Evolutionary conservation across 2,888 invertebrate genomes (phyloP).

Genomic region (Catocala sponsa): DNA sequence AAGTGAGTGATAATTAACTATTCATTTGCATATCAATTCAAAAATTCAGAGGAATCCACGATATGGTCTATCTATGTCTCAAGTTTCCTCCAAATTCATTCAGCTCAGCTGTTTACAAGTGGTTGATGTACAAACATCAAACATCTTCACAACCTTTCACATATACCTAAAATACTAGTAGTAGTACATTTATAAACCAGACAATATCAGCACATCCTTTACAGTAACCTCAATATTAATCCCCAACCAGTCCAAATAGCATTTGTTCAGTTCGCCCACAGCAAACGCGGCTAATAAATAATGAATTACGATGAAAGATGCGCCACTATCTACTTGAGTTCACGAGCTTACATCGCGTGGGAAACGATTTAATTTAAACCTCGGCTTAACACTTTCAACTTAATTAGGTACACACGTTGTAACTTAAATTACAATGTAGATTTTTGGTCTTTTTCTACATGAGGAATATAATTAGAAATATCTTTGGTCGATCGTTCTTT

Average conservation of each 20-base stretch:
- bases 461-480: too few species aligned
- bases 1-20: too few species aligned
- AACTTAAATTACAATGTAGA: neutral
- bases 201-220: conserved; percentile 1
- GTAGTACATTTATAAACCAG: neutral
- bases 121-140: too few species aligned
- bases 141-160: too few species aligned
- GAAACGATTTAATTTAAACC: neutral
- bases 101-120: too few species aligned
- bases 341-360: conserved; percentile 10
- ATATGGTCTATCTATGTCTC: too few species aligned
- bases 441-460: neutral
- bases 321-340: conserved; percentile 20
- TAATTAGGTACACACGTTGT: neutral
- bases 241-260: conserved; percentile 8
- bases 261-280: conserved; percentile 19
- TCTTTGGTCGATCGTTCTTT: too few species aligned
- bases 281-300: conserved; percentile 27
- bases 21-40: too few species aligned
- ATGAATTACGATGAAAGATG: conserved; percentile 25
- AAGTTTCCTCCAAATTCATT: too few species aligned
- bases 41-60: too few species aligned
- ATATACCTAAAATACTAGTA: too few species aligned
- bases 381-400: neutral
- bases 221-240: conserved; percentile 5